These are phyloP conservation scores for Pandemis cinnamomeana DNA, from an alignment of 2,888 invertebrate species.

Conservation along the genomic window DNA sequence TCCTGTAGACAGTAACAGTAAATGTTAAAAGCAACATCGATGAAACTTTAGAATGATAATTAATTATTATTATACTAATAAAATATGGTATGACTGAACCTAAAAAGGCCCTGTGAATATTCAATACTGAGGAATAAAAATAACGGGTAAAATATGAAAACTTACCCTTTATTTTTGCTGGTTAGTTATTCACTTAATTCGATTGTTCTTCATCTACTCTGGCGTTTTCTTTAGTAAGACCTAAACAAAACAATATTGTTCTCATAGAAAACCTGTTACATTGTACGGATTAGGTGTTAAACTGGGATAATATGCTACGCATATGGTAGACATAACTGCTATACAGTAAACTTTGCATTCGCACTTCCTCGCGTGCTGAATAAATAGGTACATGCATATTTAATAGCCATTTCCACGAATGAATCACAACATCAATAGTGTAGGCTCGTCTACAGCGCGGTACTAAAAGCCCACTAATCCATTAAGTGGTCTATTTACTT, in stretches of 20 bases:
- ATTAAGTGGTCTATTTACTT: conserved; percentile 37
- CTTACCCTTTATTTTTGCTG: too few species aligned
- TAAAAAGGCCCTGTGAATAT: not conserved
- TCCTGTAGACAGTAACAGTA: not conserved
- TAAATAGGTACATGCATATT: conserved; percentile 8
- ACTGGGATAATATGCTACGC: too few species aligned
- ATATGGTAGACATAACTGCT: too few species aligned
- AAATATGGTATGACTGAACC: not conserved
- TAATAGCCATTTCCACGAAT: conserved; percentile 6
- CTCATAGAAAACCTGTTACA: too few species aligned
- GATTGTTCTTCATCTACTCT: too few species aligned
- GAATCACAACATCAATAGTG: conserved; percentile 22
- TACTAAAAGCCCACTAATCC: conserved; percentile 31
- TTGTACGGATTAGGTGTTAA: too few species aligned
- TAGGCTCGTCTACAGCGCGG: conserved; percentile 7
- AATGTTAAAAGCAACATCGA: not conserved
- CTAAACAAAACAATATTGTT: too few species aligned
- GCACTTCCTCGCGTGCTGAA: not conserved
- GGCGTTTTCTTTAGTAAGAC: too few species aligned
- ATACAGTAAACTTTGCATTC: not conserved
- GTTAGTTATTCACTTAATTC: too few species aligned
- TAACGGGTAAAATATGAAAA: too few species aligned
- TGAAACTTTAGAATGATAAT: not conserved
- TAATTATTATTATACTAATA: not conserved
- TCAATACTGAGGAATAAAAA: too few species aligned